Evolutionary conservation across 2,797 vertebrate species (phyloP).

Genomic region (Brachyalestes nurse): DNA sequence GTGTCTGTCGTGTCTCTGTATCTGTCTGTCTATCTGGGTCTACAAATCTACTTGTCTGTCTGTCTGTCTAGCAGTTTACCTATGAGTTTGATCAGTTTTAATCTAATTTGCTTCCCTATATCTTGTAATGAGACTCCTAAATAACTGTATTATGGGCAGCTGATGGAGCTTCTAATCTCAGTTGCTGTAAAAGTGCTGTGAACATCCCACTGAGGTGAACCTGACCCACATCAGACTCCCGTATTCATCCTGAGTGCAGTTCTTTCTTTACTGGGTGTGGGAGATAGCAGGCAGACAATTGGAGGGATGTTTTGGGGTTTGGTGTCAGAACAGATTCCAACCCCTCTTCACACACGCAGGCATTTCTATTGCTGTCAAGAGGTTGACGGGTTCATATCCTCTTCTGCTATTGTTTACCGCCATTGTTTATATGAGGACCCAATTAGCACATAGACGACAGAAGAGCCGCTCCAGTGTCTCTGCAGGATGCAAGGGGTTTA

Average conservation of each 20-base stretch:
- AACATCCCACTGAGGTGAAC: neutral
- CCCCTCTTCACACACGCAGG: slow-evolving; percentile 24
- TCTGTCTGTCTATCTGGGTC: no score
- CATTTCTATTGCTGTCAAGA: slow-evolving; percentile 37
- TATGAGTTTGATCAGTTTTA: no score
- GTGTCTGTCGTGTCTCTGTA: no score
- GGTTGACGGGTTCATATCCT: slow-evolving; percentile 36
- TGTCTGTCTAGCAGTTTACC: no score
- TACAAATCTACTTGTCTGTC: no score
- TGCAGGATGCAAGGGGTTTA: slow-evolving; percentile 40
- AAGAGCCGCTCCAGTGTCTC: slow-evolving; percentile 19
- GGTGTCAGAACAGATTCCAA: slow-evolving; percentile 20
- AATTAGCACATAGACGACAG: slow-evolving; percentile 53
- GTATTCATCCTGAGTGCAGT: slow-evolving; percentile 10
- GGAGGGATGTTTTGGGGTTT: neutral
- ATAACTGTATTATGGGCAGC: neutral
- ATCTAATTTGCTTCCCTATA: neutral
- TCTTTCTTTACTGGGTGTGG: slow-evolving; percentile 29
- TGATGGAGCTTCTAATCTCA: neutral
- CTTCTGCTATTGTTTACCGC: slow-evolving; percentile 51
- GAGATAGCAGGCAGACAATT: neutral
- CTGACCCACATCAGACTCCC: slow-evolving; percentile 34
- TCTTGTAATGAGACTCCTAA: neutral
- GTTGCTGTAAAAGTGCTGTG: slow-evolving; percentile 2
- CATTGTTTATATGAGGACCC: slow-evolving; percentile 47